Base-by-base conservation (phyloP, 2,113 vertebrate species). In the Silurus meridionalis region DNA sequence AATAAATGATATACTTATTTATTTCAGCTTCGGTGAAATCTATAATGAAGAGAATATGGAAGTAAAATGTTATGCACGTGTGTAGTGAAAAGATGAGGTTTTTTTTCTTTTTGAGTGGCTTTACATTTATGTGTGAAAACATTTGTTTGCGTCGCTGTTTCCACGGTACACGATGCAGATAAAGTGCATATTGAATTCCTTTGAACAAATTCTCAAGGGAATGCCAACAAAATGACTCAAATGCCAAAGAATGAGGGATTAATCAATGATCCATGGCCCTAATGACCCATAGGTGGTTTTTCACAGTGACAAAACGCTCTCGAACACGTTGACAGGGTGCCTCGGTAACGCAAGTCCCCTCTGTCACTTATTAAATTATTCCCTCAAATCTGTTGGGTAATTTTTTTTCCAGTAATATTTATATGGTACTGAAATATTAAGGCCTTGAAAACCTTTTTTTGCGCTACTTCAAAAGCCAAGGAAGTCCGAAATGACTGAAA, bases 401-500 rank as follows among this genome's bases (percentile, higher is more conserved):
- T 86, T 87, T 90, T 90, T 83, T 46, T 60, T 64, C 60, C 9
- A 37, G 57, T 66, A 88, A 90, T 83, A 90, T 91, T 88, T 88
- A 86, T 79, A 89, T 67, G 63, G 37, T 85, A 64, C 82, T 85
- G 88, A 89, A 90, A 88, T 85, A 88, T 85, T 78, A 89, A 90
- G 91, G 87, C 90, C 91, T 90, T 91, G 88, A 90, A 86, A 89
- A 89, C 63, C 69, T 87, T 87, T 87, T 90, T 87, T 90, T 87
- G 84, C 69, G 74, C 64, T 83, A 71, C 82, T 88, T 89, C 67
- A 87, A 89, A 91, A 85, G 57, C 88, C 64, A 53, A 85, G 66
- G 82, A 89, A 83, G 64, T 81, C 81, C 87, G 58, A 85, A 89
- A 83, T 58, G 83, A 78, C 82, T 84, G 63, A 79, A 66, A 87